Base-by-base conservation (phyloP, 2,113 vertebrate genomes). In the Hypanus sabinus region DNA sequence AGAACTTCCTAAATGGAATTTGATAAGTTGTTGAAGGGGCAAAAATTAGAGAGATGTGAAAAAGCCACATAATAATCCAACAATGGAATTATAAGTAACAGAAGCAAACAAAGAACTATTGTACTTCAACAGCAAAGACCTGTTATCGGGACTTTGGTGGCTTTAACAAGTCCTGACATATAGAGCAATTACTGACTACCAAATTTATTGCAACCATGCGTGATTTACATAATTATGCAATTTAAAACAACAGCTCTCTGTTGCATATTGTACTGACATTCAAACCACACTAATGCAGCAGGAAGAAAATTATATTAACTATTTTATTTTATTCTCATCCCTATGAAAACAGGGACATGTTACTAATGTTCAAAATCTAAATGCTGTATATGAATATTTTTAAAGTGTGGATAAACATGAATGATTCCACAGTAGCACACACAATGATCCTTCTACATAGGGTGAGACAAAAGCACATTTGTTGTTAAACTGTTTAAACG, bases 41-140 rank as follows among this genome's bases (percentile, higher is more conserved):
- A 46, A 46, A 46, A 46, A 46, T 46, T 46, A 46, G 2, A 46
- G 46, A 46, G 46, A 46, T 46, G 46, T 46, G 46, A 46, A 79
- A 79, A n/a, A 79, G 76, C 30, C 30, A 65, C 38, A 33, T 16
- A 2, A 80, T 94, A 16, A 92, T 94, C 94, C 95, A 91, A 94
- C 95, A 70, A 90, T 87, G 94, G 93, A 79, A 94, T 95, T 95
- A 73, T 94, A 95, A 95, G 95, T 68, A 95, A 94, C 94, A 94
- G n/a, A 71, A 94, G 85, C n/a, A 93, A 94, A 96, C 95, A 94
- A 95, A 95, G 94, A 95, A 83, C 90, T 94, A 94, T 94, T 95
- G 94, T 95, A 85, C 68, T 95, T 95, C 60, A 79, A 94, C 94
- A 36, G 27, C 36, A 94, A 87, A 94, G 94, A 93, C 91, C 95